Conservation (phyloP, 1,140 invertebrate genomes). For the Riptortus pedestris region DNA sequence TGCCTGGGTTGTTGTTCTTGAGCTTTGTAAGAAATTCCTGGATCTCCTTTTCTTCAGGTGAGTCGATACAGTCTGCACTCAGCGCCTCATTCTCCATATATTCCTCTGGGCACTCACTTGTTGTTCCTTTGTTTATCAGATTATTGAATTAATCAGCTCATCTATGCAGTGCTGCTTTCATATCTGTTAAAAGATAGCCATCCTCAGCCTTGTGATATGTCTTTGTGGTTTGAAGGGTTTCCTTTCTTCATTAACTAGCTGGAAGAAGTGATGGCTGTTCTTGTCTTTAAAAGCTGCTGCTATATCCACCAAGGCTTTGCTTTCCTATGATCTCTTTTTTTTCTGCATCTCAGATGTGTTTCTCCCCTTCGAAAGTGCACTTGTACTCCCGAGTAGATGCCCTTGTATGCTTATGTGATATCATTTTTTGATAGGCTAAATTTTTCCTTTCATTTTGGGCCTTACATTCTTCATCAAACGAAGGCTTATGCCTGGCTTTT, state of each 20-base stretch:
- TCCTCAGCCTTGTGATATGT: neutral
- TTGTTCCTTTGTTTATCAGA: neutral
- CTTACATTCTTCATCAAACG: neutral
- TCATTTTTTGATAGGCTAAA: neutral
- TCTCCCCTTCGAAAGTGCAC: neutral
- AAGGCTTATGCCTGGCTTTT: neutral
- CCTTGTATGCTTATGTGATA: neutral
- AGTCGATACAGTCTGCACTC: neutral
- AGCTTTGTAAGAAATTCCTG: neutral
- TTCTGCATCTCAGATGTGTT: neutral
- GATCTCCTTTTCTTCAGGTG: neutral
- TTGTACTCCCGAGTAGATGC: neutral
- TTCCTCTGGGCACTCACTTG: neutral
- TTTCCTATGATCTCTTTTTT: conserved; percentile 5
- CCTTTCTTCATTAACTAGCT: neutral
- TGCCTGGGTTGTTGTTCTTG: neutral
- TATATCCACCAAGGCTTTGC: neutral
- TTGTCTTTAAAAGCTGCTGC: neutral
- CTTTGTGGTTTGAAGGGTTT: neutral
- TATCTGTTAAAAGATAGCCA: neutral
- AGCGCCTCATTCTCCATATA: neutral
- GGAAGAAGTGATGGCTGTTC: neutral
- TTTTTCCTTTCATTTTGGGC: neutral
- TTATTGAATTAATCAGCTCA: neutral
- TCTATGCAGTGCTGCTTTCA: neutral